Evolutionary conservation across 1,140 invertebrate genomes (phyloP).

Genomic region (Meloidogyne hapla): DNA sequence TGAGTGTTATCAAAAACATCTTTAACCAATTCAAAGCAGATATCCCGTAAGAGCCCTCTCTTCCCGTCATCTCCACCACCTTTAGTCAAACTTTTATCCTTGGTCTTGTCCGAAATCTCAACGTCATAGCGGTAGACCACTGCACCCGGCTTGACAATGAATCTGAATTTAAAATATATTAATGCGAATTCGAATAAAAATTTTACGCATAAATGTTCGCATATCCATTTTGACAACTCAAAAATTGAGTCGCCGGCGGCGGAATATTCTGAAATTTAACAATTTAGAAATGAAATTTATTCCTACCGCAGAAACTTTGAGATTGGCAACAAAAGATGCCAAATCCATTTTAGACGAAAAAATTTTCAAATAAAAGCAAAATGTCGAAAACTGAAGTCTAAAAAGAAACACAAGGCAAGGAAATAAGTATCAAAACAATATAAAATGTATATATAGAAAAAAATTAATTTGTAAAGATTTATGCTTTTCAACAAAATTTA

Average conservation of each 20-base stretch:
- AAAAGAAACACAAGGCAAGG: too few species aligned
- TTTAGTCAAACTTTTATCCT: constrained; percentile 10
- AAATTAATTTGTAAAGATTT: neutral
- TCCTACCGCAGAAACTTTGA: neutral
- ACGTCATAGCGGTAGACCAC: constrained; percentile 20
- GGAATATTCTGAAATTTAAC: constrained; percentile 15
- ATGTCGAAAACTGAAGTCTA: too few species aligned
- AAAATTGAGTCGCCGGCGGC: neutral
- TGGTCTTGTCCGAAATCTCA: neutral
- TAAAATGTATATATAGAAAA: too few species aligned
- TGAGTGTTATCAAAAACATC: neutral
- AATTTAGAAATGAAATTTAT: neutral
- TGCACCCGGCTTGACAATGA: constrained; percentile 14
- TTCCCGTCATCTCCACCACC: constrained; percentile 24
- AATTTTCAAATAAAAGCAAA: too few species aligned
- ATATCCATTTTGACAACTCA: neutral
- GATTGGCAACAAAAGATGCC: neutral
- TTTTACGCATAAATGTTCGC: constrained; percentile 5
- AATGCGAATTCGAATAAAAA: neutral
- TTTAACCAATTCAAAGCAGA: constrained; percentile 10
- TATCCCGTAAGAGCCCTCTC: constrained; percentile 6
- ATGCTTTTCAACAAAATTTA: neutral
- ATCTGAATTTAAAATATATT: neutral
- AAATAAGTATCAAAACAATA: too few species aligned
- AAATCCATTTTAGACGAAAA: neutral